Evolutionary conservation across 1,140 invertebrate species (phyloP).

Genomic region (Nasonia vitripennis): DNA sequence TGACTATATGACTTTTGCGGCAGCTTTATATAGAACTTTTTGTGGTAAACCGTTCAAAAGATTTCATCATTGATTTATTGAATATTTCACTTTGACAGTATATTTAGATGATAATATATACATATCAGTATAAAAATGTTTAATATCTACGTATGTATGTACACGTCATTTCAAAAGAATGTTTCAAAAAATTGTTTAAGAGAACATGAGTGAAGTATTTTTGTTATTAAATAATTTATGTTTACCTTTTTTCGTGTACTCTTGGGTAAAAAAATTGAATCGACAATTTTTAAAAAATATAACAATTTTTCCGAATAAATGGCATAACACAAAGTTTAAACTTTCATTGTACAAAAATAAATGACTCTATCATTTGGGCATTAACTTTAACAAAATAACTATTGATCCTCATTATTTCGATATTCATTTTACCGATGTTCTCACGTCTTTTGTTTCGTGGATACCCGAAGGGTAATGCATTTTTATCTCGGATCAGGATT

Average conservation of each 20-base stretch:
- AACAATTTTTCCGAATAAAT: too few species aligned
- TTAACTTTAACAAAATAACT: background rate
- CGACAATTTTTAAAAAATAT: too few species aligned
- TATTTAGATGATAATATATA: too few species aligned
- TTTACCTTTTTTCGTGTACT: too few species aligned
- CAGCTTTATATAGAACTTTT: background rate
- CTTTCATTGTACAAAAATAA: background rate
- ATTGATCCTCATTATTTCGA: background rate
- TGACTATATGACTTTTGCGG: background rate
- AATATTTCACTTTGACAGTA: background rate
- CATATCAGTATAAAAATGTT: too few species aligned
- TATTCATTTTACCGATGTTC: background rate
- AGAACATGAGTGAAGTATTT: background rate
- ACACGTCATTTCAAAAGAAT: background rate
- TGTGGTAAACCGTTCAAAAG: background rate
- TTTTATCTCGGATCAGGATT: constrained; percentile 66
- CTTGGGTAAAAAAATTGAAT: too few species aligned
- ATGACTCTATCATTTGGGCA: background rate
- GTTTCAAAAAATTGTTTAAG: background rate
- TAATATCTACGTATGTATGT: background rate
- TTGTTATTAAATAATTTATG: too few species aligned
- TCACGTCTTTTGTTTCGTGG: background rate
- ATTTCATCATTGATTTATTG: background rate
- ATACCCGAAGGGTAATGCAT: background rate
- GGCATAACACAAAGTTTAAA: background rate